phyloP scores from a whole-genome alignment of 2,888 invertebrate genomes.

The Plagodis pulveraria region DNA sequence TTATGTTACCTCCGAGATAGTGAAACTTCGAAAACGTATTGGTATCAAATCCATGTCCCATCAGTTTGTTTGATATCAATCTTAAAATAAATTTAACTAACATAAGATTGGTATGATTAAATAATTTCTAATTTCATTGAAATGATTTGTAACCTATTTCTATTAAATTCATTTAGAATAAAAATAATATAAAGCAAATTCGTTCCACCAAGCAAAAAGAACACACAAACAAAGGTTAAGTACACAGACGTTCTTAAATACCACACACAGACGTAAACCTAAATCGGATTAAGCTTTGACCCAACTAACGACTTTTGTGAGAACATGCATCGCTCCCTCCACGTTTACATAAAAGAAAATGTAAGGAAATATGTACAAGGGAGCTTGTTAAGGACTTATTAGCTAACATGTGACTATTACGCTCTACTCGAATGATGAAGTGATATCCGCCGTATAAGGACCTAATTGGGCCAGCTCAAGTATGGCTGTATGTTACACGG shows the following conservation, averaged over 20 bases:
- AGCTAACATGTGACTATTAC: conserved; percentile 41
- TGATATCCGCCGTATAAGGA: conserved; percentile 49
- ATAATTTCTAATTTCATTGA: no score
- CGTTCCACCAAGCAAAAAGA: conserved; percentile 15
- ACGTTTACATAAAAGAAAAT: conserved; percentile 29
- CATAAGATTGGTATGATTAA: no score
- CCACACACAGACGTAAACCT: conserved; percentile 20
- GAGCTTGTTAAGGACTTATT: conserved; percentile 50
- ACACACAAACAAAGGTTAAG: conserved; percentile 13
- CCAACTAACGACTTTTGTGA: conserved; percentile 30
- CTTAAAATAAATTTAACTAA: no score
- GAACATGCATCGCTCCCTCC: conserved; percentile 25
- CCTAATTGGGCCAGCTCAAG: conserved; percentile 52
- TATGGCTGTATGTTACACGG: conserved; percentile 41
- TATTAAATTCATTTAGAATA: neutral
- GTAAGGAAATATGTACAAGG: conserved; percentile 31
- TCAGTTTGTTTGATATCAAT: no score
- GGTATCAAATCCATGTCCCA: no score
- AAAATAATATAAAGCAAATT: neutral
- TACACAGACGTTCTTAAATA: conserved; percentile 20
- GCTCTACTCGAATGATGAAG: conserved; percentile 48
- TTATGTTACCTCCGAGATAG: no score
- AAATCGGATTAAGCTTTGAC: conserved; percentile 38
- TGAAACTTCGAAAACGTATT: no score
- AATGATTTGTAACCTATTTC: no score